Base-by-base conservation (phyloP, 2,888 invertebrate genomes). In the Pseudococcus jackbeardsleyi region DNA sequence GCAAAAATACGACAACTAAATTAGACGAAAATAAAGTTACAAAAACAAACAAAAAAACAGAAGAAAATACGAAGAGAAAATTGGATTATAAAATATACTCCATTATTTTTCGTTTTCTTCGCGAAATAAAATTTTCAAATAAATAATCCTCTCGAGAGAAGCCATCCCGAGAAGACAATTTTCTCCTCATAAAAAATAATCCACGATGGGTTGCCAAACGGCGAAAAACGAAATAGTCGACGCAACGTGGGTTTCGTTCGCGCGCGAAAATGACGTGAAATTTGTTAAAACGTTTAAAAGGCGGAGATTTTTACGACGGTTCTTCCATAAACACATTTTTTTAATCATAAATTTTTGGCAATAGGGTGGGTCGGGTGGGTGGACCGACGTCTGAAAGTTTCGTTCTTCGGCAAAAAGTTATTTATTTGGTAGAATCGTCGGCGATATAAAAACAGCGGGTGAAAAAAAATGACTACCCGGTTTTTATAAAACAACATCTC, bases 1-100 rank as follows among this genome's bases (percentile, higher is more conserved):
- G 85, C 86, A 89, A 54, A 89, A 88, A 85, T 46, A 17, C 12
- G 50, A 59, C 5, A 59, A 17, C 17, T 1, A 79, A 79, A 79
- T 42, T 15, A 2, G 17, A 79, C 19, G 42, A 79, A 42, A 42
- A 79, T 59, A 9, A 79, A 79, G 26, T 42, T 79, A 5, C n/a
- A 39, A 4, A 54, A 72, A 15, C 7, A 64, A 22, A 72, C 3
- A 9, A 72, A 26, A 72, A 26, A 64, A n/a, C 54, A 19, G 19
- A 59, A 6, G 59, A 19, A 19, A 19, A 59, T 59, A 19, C 59
- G 59, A 59, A n/a, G 59, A 19, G 59, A 59, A 59, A 59, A 50
- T 89, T 68, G 48, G 50, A 87, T 48, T 19, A 22, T 22, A 82
- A 68, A 64, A 15, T 39, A 64, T 7, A 89, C n/a, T 22, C 68